Conservation (phyloP, 1,140 invertebrate genomes). For the Drosophila takahashii region DNA sequence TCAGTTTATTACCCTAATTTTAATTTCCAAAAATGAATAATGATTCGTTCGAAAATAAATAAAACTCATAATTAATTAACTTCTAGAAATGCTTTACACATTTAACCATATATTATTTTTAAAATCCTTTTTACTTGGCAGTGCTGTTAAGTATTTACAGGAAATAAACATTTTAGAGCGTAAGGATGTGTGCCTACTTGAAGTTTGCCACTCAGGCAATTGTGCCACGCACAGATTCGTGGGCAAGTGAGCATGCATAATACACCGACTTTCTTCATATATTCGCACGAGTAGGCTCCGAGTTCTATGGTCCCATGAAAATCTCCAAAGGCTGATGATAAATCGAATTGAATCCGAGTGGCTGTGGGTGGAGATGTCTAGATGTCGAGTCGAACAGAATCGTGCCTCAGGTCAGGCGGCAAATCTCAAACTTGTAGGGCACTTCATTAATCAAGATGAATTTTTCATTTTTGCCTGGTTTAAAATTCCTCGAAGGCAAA, state of each 20-base stretch:
- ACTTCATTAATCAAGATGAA: conserved; percentile 48
- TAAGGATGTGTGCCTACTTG: conserved; percentile 3
- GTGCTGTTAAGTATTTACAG: neutral
- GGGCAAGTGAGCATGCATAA: conserved; percentile 67
- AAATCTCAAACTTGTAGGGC: conserved; percentile 28
- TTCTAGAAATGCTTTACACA: too few relatives aligned
- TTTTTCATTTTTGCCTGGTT: conserved; percentile 15
- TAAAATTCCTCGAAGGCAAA: conserved; percentile 17
- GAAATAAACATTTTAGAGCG: conserved; percentile 6
- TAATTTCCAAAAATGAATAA: too few relatives aligned
- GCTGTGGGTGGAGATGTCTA: neutral
- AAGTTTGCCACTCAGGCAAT: conserved; percentile 35
- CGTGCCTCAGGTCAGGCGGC: conserved; percentile 41
- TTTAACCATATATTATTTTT: neutral
- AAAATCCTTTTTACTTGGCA: neutral
- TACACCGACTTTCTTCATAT: conserved; percentile 34
- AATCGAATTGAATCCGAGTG: conserved; percentile 35
- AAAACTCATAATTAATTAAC: too few relatives aligned
- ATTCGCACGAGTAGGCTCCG: conserved; percentile 47
- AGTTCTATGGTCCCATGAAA: neutral
- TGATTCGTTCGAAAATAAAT: too few relatives aligned
- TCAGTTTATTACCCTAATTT: too few relatives aligned
- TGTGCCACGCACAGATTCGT: conserved; percentile 69
- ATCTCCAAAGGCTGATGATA: conserved; percentile 24
- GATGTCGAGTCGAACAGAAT: neutral